These are phyloP conservation scores for Watsonalla binaria DNA, from an alignment of 2,888 invertebrate genomes.

Conservation along the genomic window DNA sequence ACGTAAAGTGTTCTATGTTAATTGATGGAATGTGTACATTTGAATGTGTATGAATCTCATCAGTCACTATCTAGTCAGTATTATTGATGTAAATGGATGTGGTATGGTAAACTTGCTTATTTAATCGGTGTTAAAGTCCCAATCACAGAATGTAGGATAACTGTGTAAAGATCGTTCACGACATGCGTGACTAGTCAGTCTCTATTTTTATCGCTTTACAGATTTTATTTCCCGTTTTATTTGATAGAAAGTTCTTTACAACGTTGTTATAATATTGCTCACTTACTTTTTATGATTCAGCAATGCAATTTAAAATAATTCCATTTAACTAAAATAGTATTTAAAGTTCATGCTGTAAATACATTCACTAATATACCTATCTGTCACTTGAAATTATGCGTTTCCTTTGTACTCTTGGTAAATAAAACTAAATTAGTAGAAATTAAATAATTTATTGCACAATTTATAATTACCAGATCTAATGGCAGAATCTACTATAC, in stretches of 20 bases:
- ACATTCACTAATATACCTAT: constrained; percentile 47
- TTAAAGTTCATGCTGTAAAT: constrained; percentile 51
- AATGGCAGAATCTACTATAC: constrained; percentile 27
- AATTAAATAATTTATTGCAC: constrained; percentile 54
- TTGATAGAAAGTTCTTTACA: constrained; percentile 1
- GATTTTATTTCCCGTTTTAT: constrained; percentile 3
- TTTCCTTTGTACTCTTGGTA: constrained; percentile 23
- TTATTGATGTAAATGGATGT: constrained; percentile 30
- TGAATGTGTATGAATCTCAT: constrained; percentile 23
- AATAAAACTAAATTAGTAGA: constrained; percentile 4
- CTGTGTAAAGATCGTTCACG: not conserved
- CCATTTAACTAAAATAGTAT: constrained; percentile 3
- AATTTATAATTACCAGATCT: constrained; percentile 22
- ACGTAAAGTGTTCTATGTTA: constrained; percentile 12
- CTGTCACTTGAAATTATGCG: constrained; percentile 15
- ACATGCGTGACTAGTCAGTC: constrained; percentile 8
- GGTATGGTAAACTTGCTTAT: constrained; percentile 25
- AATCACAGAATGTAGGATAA: constrained; percentile 56
- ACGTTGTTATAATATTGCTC: not conserved
- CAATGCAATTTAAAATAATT: constrained; percentile 6
- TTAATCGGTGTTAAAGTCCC: constrained; percentile 51
- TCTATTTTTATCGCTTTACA: constrained; percentile 2
- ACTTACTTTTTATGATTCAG: constrained; percentile 3
- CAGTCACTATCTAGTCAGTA: constrained; percentile 28
- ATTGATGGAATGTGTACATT: constrained; percentile 18